These are phyloP conservation scores for Romanogobio albipinnatus DNA, from an alignment of 2,113 vertebrate genomes.

Conservation along the genomic window DNA sequence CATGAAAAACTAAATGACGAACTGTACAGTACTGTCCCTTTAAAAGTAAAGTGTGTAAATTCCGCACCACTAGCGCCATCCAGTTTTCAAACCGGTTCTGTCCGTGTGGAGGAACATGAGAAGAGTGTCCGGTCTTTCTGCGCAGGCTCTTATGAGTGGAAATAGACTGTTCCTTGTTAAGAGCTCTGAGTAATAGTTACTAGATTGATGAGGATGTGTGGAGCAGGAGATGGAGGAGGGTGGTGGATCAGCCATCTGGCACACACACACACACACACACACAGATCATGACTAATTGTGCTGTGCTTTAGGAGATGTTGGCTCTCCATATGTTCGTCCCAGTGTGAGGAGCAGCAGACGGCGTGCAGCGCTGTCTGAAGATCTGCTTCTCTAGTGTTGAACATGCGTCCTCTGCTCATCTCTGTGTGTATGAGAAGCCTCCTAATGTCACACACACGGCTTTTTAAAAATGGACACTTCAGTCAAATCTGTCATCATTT, in stretches of 20 bases:
- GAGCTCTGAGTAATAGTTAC: conserved; percentile 24
- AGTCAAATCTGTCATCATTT: conserved; percentile 3
- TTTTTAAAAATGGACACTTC: not conserved
- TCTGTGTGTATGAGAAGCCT: not conserved
- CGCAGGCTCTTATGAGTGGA: not conserved
- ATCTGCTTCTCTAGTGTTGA: not conserved
- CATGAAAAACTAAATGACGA: not conserved
- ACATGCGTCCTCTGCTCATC: not conserved
- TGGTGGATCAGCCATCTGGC: conserved; percentile 48
- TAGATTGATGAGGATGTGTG: conserved; percentile 45
- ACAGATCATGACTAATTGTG: conserved; percentile 45
- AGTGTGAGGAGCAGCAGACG: not conserved
- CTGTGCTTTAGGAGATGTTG: conserved; percentile 24
- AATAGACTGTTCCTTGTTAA: conserved; percentile 44
- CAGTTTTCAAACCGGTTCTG: not conserved
- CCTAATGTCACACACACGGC: not conserved
- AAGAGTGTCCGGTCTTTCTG: not conserved
- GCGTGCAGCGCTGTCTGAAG: not conserved
- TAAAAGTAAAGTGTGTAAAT: not conserved
- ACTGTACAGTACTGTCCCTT: not conserved
- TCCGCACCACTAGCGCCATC: not conserved
- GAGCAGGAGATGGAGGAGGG: conserved; percentile 41
- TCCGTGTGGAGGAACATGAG: not conserved
- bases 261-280: conserved; percentile 25
- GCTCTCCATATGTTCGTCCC: not conserved